Evolutionary conservation across 2,888 invertebrate genomes (phyloP), one percentile per base, ranked within the genome.

Genomic region (Lochmaea crataegi): DNA sequence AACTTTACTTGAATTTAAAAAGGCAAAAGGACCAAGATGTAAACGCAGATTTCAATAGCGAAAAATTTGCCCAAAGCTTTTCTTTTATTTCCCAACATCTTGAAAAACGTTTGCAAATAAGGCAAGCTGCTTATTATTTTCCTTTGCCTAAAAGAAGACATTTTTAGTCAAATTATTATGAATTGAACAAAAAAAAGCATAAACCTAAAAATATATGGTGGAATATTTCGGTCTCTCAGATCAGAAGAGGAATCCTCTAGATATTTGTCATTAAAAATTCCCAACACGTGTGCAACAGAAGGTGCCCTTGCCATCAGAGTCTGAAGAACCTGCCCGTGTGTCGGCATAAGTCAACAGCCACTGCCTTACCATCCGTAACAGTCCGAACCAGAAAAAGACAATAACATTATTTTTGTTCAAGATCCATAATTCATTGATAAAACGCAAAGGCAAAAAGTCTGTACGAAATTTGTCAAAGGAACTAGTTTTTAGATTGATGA

Each of bases 251-350:
- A 60, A 60, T 60, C 42, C 42, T 63, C 41, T 41, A 63, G 61
- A 18, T 63, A 63, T 77, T 76, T 75, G 77, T 77, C 77, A 76
- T 75, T 78, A 76, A 75, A 73, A 77, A 79, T 79, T 77, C 79
- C 68, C 75, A 69, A 79, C 79, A 79, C 79, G 79, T 79, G 78
- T 77, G 76, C 76, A 76, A 72, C 79, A 79, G 76, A 79, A 78
- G 79, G 78, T 77, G 77, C 77, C 74, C 75, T 76, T 78, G 61
- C 61, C 72, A 74, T 74, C 68, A 63, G 74, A 74, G 67, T 71
- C 72, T 73, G 72, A 73, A 75, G 74, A 72, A 75, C 61, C 61
- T 63, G 61, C n/a, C 58, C 18, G 42, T 64, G 57, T 70, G 70
- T 70, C 70, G 70, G 70, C 64, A 57, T 65, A 56, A 68, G 67